Evolutionary conservation across 2,113 vertebrate genomes (phyloP).

Genomic region (Cisticola juncidis): DNA sequence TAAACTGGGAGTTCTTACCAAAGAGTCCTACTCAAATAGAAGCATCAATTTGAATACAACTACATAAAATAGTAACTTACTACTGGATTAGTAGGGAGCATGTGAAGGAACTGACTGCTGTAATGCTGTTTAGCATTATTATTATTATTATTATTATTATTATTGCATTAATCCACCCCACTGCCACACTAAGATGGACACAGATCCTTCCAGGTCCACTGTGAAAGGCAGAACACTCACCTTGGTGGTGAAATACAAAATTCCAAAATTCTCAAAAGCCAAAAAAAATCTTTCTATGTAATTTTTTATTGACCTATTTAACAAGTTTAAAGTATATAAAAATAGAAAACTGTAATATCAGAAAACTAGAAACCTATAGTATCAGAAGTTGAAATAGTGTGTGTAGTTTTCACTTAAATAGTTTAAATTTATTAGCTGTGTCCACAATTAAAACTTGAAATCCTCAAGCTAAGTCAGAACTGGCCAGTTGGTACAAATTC

Average conservation of each 20-base stretch:
- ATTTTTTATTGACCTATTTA: not conserved
- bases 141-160: too few species aligned
- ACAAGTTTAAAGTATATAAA: not conserved
- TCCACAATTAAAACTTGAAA: not conserved
- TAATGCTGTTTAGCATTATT: not conserved
- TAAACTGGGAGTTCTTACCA: not conserved
- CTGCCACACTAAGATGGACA: fast-evolving
- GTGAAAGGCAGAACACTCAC: not conserved
- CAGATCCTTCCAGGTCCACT: not conserved
- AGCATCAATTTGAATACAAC: not conserved
- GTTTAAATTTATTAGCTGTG: not conserved
- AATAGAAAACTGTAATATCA: not conserved
- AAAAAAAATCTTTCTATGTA: not conserved
- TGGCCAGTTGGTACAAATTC: not conserved
- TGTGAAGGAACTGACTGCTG: not conserved
- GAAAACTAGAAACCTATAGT: not conserved
- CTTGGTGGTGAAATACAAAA: not conserved
- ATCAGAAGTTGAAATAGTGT: not conserved
- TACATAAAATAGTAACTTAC: not conserved
- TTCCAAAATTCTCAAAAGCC: not conserved
- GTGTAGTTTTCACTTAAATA: not conserved
- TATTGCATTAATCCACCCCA: not conserved
- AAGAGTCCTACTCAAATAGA: not conserved
- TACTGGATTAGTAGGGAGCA: not conserved
- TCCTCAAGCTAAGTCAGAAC: not conserved